Evolutionary conservation across 1,140 invertebrate species (phyloP), one percentile per base, ranked within the genome.

Genomic region (Drosophila orena): DNA sequence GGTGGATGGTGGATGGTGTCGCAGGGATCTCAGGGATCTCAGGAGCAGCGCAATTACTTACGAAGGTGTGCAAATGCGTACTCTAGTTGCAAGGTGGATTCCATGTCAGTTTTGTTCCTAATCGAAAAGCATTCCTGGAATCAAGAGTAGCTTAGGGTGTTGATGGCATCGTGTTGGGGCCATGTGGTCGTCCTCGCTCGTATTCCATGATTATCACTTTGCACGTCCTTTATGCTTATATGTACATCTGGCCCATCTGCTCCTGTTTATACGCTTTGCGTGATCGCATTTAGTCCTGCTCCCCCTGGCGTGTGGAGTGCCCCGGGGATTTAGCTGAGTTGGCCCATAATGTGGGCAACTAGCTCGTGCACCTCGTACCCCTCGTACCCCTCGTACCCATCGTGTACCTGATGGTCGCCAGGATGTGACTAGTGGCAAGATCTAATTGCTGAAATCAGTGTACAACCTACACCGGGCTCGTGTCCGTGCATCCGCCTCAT

Each of bases 181-280:
- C 17, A 15, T 15, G 24, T 30, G 2, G 5, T 8, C 22, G 20
- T 7, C 8, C 27, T 7, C 57, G 53, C 53, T 66, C 70, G 72
- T 58, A 62, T 62, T 65, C 64, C 59, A 34, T 44, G 78, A 75
- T 85, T 86, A 86, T 85, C 81, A 85, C 78, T 81, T 88, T 62
- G 74, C 81, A 85, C 81, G 83, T 85, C 69, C 79, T 74, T 53
- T 59, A 77, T 78, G 77, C 77, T 77, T 86, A 30, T 30, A 30
- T 3, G 27, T 30, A 30, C 27, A 30, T 40, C 44, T 76, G 73
- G 57, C 53, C 57, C 79, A 83, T 56, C 44, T 46, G 47, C 40
- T 54, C 47, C 76, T 81, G 81, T 85, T 85, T 81, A 85, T 85
- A 83, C 78, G 78, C 68, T 56, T 71, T 85, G 68, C 81, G 81